phyloP scores from a whole-genome alignment of 2,113 vertebrate species.

The Sebastes fasciatus region DNA sequence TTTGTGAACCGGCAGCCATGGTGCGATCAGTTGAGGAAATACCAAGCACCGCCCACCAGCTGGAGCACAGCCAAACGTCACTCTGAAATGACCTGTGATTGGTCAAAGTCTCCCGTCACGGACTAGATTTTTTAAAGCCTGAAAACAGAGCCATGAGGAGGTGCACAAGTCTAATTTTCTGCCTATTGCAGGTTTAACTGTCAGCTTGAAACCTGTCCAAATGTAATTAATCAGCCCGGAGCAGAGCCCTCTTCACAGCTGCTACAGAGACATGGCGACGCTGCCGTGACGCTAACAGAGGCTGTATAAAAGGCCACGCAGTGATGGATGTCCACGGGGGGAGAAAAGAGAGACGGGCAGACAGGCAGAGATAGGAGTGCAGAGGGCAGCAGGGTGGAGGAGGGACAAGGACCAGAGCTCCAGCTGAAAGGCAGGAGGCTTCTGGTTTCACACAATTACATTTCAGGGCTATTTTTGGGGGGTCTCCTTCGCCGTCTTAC shows the following conservation, averaged over 20 bases:
- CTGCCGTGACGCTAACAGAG: background rate
- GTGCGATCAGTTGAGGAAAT: no score
- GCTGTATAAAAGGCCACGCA: background rate
- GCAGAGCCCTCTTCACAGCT: background rate
- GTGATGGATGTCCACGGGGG: conserved; percentile 26
- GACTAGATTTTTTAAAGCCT: no score
- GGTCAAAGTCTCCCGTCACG: no score
- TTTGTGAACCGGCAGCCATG: no score
- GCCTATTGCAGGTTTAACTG: no score
- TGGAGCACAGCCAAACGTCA: no score
- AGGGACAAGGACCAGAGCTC: background rate
- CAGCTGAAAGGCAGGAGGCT: conserved; percentile 19
- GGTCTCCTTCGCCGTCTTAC: background rate
- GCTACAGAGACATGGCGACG: background rate
- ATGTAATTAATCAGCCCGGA: background rate
- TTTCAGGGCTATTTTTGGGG: conserved; percentile 56
- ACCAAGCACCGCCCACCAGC: no score
- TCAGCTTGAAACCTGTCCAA: no score
- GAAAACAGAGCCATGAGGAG: no score
- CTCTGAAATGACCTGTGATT: no score
- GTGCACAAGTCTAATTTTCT: no score
- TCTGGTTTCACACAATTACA: conserved; percentile 55
- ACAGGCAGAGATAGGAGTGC: background rate
- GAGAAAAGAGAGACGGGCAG: no score
- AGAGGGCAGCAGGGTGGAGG: conserved; percentile 3